These are phyloP conservation scores for Hylyphantes graminicola DNA, from an alignment of 1,140 invertebrate genomes.

Conservation along the genomic window DNA sequence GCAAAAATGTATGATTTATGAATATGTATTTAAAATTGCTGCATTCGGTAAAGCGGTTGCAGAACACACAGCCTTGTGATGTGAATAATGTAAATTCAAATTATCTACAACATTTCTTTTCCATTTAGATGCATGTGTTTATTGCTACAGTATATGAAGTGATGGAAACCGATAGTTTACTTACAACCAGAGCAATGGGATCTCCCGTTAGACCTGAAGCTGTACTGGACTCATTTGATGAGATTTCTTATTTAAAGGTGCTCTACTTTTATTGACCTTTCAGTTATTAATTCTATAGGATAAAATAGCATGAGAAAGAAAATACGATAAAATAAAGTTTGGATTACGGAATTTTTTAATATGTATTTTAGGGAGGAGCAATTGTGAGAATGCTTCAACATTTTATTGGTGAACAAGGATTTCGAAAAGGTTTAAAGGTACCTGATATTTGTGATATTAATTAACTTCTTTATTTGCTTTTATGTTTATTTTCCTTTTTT, in stretches of 20 bases:
- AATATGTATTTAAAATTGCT: not conserved
- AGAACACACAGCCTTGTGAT: too few relatives aligned
- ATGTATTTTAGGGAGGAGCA: slow-evolving; percentile 76
- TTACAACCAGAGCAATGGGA: slow-evolving; percentile 85
- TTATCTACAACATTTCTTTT: too few relatives aligned
- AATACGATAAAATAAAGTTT: too few relatives aligned
- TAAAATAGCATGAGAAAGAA: too few relatives aligned
- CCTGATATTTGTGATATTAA: too few relatives aligned
- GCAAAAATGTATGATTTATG: not conserved
- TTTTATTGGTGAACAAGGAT: slow-evolving; percentile 85
- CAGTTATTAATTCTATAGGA: too few relatives aligned
- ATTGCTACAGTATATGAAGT: slow-evolving; percentile 47
- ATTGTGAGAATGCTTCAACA: slow-evolving; percentile 95
- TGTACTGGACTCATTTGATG: slow-evolving; percentile 92
- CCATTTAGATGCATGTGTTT: slow-evolving; percentile 10
- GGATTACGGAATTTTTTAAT: too few relatives aligned
- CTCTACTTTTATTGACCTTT: not conserved
- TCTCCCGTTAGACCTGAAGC: slow-evolving; percentile 88
- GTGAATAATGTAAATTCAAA: too few relatives aligned
- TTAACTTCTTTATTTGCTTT: too few relatives aligned
- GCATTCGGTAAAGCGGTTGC: not conserved
- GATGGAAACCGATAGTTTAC: slow-evolving; percentile 79
- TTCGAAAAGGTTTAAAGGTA: slow-evolving; percentile 81
- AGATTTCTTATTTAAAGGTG: slow-evolving; percentile 91
- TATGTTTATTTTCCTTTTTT: too few relatives aligned